Evolutionary conservation across 2,888 invertebrate genomes (phyloP), one percentile per base, ranked within the genome.

Genomic region (Craniophora ligustri): DNA sequence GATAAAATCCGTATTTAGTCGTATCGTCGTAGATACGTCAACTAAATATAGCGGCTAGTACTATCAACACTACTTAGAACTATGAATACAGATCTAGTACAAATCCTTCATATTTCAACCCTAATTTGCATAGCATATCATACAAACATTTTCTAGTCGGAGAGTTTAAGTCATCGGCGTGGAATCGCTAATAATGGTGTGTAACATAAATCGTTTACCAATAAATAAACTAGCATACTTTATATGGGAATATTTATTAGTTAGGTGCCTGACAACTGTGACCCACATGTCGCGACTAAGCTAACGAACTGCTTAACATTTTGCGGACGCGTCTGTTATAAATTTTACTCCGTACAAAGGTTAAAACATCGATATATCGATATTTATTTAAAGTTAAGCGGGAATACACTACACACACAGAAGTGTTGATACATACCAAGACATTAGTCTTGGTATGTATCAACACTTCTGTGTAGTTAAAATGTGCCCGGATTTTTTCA

Each of bases 281-380:
- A 67, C 64, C 69, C 54, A 71, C 57, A 66, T 76, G 72, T 69
- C 67, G 70, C 65, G 66, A 45, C 41, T 45, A 62, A 70, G 59
- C 79, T 85, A 85, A 85, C 85, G 80, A 86, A 82, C 79, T 76
- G 78, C 73, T 81, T 84, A 81, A 80, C 81, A 84, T 84, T 82
- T 82, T 55, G 71, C 72, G 57, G 72, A 80, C 78, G 73, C 70
- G 74, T 74, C 66, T 75, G 76, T 78, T 79, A 78, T 82, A 84
- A 83, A 86, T 84, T 75, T 73, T 55, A 62, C 51, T 73, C 61
- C 49, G 71, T 58, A 70, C 62, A 79, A 75, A 82, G 81, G 84
- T 85, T 82, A 82, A 42, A 49, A 45, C 59, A 45, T 47, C 50
- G 63, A 69, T 64, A 63, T 65, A 50, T 63, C 51, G 50, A 40